Evolutionary conservation across 2,797 vertebrate species (phyloP), one percentile per base, ranked within the genome.

Genomic region (Danionella dracula): DNA sequence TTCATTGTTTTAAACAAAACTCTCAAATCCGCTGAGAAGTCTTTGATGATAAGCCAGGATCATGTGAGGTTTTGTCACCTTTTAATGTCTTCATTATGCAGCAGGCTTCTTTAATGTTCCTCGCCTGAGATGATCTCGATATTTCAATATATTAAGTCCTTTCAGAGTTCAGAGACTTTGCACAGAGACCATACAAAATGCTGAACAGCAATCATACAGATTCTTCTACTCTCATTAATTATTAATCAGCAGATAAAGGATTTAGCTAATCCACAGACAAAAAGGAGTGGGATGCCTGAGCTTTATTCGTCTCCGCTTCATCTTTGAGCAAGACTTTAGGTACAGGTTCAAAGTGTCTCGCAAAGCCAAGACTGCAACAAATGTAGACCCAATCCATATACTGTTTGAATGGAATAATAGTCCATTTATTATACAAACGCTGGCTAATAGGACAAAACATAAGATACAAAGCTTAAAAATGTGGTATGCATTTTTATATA

Each of bases 21-120:
- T 66, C 12, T 16, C 42, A 76, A 80, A 79, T 75, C 75, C 76
- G 63, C 45, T 46, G 48, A 72, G 73, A 73, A 78, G 69, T 50
- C 80, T 80, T 80, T 78, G 78, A 79, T 69, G 80, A 82, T 79
- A 70, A 78, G 78, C 62, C 64, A 48, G 21, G 55, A 74, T 74
- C 50, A 55, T 71, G 72, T 58, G 54, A 57, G 65, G 46, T 67
- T 78, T 79, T 80, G 74, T 80, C 78, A 78, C 77, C 77, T 80
- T n/a, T 78, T 77, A 66, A 67, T 78, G 76, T 78, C 74, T 76
- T 62, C 59, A 65, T 58, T 64, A 66, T 46, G 37, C 60, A 34
- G 56, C 56, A 53, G 54, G 57, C 66, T 54, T 64, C 53, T 74
- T 76, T 72, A 51, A 66, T 58, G 73, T 78, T 73, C 34, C 42